Evolutionary conservation across 2,113 vertebrate genomes (phyloP), one percentile per base, ranked within the genome.

Genomic region (Oxyura jamaicensis): DNA sequence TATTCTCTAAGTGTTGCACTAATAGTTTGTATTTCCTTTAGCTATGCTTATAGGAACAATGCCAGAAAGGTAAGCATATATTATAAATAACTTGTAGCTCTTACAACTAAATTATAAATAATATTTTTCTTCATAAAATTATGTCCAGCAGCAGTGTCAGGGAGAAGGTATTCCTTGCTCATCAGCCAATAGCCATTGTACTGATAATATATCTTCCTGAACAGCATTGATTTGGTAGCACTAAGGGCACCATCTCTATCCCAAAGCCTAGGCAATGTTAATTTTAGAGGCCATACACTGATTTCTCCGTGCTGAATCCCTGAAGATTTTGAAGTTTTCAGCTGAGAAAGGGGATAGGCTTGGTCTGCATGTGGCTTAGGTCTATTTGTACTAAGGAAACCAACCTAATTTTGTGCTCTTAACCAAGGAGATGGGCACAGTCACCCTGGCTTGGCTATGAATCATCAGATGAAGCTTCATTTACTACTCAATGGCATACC

Each of bases 11-110:
- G 76, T 46, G 50, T 84, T 79, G 91, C 33, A 9, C 58, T 60
- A 86, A 39, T 41, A 72, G 89, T 96, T 95, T 83, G 3, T 74
- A 72, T 94, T 88, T 88, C 72, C 59, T 93, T n/a, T 88, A 81
- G 71, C 84, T 41, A 46, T 66, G 10, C 56, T 72, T 82, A 68
- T 9, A 83, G 82, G 53, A 82, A 23, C 48, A 82, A 65, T 50
- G 78, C 10, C 71, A 65, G 77, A 76, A 66, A n/a, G 56, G 56
- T 53, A 53, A 66, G 44, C 31, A 20, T 68, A 79, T 42, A 15
- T 68, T 69, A 41, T 33, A 52, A 52, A 39, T 55, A 79, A 75
- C 6, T 39, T 41, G 20, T 5, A 67, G n/a, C 21, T 82, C 53
- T 53, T 39, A 19, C 3, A 69, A 8, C 39, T 63, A 11, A 78